Conservation (phyloP, 1,140 invertebrate species). For the Lutraria rhynchaena region DNA sequence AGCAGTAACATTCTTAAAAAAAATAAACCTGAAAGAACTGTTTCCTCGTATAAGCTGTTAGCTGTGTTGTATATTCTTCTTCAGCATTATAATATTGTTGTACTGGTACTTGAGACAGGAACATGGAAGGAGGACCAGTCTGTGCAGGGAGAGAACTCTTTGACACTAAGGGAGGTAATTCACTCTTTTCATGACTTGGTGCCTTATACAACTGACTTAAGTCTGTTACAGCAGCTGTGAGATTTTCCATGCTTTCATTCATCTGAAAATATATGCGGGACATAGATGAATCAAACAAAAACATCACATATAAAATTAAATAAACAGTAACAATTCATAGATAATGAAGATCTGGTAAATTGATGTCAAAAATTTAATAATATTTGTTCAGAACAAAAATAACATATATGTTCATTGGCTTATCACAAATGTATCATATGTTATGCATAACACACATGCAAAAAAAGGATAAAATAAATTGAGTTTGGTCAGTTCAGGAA, state of each 20-base stretch:
- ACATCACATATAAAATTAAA: background rate
- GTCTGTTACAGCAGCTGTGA: constrained; percentile 64
- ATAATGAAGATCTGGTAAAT: no score
- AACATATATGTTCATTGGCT: no score
- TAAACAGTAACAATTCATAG: no score
- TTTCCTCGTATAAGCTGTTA: constrained; percentile 76
- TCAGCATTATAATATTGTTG: constrained; percentile 69
- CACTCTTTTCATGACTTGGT: background rate
- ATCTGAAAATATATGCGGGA: constrained; percentile 62
- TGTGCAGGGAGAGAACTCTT: constrained; percentile 35
- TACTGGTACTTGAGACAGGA: constrained; percentile 73
- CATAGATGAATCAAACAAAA: no score
- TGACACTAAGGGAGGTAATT: constrained; percentile 9
- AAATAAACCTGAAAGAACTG: constrained; percentile 77
- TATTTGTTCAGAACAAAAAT: no score
- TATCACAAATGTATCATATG: no score
- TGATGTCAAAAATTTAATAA: no score
- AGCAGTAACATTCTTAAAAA: no score
- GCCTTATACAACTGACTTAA: constrained; percentile 66
- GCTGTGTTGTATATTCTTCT: constrained; percentile 71
- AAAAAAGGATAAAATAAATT: no score
- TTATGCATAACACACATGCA: no score
- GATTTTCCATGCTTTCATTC: constrained; percentile 68
- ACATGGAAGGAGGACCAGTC: constrained; percentile 54
- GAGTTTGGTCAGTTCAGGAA: no score